A percentile compares a stretch with the other conserved stretches of the same genome.
Evolutionary conservation across 2,113 vertebrate genomes (phyloP).

Genomic region (Aythya baeri): DNA sequence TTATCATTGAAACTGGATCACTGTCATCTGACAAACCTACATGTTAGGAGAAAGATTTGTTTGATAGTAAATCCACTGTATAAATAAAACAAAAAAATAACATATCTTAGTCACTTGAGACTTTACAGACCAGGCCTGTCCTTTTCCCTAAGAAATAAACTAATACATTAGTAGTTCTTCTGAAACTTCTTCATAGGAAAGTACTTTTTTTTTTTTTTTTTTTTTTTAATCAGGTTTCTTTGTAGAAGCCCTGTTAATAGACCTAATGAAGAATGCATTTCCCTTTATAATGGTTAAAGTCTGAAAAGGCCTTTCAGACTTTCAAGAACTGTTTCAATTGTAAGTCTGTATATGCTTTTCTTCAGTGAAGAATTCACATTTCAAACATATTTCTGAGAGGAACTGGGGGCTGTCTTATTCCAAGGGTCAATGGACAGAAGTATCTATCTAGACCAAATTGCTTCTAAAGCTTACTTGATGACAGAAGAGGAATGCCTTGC

Average conservation of each 20-base stretch:
- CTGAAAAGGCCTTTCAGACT: conserved; percentile 65
- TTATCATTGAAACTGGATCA: background rate
- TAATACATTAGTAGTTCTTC: background rate
- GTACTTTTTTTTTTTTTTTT: background rate
- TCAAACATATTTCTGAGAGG: conserved; percentile 52
- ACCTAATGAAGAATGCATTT: conserved; percentile 45
- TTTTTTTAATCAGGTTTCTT: conserved; percentile 37
- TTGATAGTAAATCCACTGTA: background rate
- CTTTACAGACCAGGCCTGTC: background rate
- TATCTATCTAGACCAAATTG: conserved; percentile 53
- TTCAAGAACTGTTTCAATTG: conserved; percentile 23
- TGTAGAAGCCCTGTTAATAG: conserved; percentile 13
- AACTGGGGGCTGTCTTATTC: background rate
- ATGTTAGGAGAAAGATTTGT: background rate
- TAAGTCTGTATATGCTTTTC: conserved; percentile 14
- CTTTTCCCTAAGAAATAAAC: background rate
- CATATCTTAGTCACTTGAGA: background rate
- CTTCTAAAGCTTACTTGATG: conserved; percentile 37
- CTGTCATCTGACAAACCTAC: background rate
- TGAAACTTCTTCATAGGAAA: background rate
- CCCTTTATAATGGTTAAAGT: background rate
- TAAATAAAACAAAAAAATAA: background rate
- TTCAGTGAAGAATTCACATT: conserved; percentile 52
- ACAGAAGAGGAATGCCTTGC: conserved; percentile 25
- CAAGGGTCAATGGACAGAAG: conserved; percentile 46